Conservation (phyloP, 2,797 vertebrate genomes). For the Gastrophryne carolinensis region DNA sequence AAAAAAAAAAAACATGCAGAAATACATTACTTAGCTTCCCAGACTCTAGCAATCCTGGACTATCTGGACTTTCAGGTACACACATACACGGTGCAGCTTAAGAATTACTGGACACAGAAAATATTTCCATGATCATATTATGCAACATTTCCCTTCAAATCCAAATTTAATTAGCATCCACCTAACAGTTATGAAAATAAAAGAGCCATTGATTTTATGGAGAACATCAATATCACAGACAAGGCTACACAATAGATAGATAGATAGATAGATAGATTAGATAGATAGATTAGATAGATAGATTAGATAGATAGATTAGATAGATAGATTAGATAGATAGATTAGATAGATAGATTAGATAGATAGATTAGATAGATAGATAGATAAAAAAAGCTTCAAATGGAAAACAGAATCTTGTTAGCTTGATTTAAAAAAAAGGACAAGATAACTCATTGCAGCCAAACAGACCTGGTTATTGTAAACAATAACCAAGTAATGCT, state of each 20-base stretch:
- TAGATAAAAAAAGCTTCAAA: neutral
- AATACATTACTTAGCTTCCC: conserved; percentile 24
- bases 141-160: neutral
- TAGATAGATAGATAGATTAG: neutral
- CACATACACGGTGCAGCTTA: neutral
- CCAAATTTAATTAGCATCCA: neutral
- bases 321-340: neutral
- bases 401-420: neutral
- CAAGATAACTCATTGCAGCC: neutral
- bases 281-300: neutral
- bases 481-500: neutral
- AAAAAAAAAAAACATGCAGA: neutral
- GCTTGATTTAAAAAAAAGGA: neutral
- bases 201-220: neutral
- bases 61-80: neutral
- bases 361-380: neutral
- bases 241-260: neutral
- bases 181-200: neutral
- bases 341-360: neutral
- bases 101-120: conserved; percentile 9
- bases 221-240: neutral
- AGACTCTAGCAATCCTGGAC: conserved; percentile 2
- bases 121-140: neutral
- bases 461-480: too few relatives aligned
- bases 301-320: neutral